Evolutionary conservation across 2,888 invertebrate species (phyloP), one percentile per base, ranked within the genome.

Genomic region (Volucella inanis): DNA sequence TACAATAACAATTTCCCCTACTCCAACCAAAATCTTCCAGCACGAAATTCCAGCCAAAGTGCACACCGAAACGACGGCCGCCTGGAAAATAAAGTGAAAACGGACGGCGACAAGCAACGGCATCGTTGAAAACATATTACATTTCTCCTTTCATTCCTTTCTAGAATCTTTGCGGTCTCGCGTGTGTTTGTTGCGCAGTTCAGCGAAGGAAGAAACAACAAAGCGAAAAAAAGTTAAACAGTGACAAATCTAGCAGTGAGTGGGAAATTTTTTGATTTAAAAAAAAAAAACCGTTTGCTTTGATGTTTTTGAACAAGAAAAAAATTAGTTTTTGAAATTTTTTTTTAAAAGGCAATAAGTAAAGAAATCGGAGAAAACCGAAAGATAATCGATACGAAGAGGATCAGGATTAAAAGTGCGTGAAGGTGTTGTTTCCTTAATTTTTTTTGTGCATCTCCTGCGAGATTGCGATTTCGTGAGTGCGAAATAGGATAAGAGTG

Each of bases 101-200:
- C 47, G 18, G 43, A 55, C 43, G 74, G 50, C 83, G 77, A 68
- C 71, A 52, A 55, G 55, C 49, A 64, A 11, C 75, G 79, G 84
- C 84, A 84, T 84, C 84, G 67, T 80, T 67, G 6, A 45, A 79
- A 74, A 84, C 65, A 59, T 70, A 84, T 84, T 79, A 52, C 65
- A 79, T 75, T 84, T 84, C 84, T 79, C 79, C 75, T 84, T 84
- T 84, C 84, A 84, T 84, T 84, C 65, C 75, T 80, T 70, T 50
- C 70, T 76, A 67, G 79, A 76, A 65, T 71, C 70, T 75, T 79
- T 79, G 43, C 75, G 79, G 84, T 84, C 9, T 80, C 79, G 84
- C 62, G 84, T 77, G 79, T 79, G 55, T 31, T 31, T 64, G 61
- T 62, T 61, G 68, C 64, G 59, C 41, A 47, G 65, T 65, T 59